A percentile compares a stretch with the other conserved stretches of the same genome.
Conservation (phyloP, 2,113 vertebrate genomes). For the Tachuris rubrigastra region DNA sequence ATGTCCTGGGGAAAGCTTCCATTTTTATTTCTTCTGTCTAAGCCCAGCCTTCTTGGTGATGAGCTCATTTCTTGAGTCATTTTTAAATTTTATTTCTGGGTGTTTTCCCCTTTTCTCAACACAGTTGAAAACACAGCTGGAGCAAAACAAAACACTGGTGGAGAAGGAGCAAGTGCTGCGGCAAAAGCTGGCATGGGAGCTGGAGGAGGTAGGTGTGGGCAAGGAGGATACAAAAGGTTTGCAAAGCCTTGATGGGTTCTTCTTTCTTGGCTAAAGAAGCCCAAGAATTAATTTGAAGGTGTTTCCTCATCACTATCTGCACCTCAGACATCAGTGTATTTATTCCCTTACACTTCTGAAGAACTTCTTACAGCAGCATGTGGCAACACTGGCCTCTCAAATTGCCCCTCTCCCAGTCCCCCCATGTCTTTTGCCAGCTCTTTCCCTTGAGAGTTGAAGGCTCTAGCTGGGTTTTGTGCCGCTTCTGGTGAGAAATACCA, state of each 20-base stretch:
- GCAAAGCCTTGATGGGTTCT: neutral
- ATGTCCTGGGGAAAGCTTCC: neutral
- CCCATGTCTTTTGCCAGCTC: neutral
- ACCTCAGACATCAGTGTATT: neutral
- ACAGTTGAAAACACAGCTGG: slow-evolving; percentile 81
- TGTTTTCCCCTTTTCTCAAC: neutral
- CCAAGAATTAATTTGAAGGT: neutral
- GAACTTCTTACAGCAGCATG: neutral
- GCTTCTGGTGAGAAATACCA: neutral
- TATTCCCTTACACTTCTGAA: neutral
- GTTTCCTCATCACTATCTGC: neutral
- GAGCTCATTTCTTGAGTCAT: neutral
- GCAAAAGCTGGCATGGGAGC: slow-evolving; percentile 77
- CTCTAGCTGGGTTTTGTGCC: neutral
- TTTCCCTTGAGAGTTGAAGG: neutral
- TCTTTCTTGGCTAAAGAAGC: neutral
- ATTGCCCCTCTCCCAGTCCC: neutral
- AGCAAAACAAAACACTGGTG: slow-evolving; percentile 69
- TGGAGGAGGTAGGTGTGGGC: slow-evolving; percentile 78
- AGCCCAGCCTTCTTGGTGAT: neutral
- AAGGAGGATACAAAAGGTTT: neutral
- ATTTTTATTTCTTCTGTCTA: neutral
- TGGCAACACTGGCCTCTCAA: neutral
- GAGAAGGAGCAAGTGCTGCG: slow-evolving; percentile 74
- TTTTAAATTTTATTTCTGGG: neutral